Evolutionary conservation across 2,797 vertebrate genomes (phyloP).

Genomic region (Rhyacichthys aspro): DNA sequence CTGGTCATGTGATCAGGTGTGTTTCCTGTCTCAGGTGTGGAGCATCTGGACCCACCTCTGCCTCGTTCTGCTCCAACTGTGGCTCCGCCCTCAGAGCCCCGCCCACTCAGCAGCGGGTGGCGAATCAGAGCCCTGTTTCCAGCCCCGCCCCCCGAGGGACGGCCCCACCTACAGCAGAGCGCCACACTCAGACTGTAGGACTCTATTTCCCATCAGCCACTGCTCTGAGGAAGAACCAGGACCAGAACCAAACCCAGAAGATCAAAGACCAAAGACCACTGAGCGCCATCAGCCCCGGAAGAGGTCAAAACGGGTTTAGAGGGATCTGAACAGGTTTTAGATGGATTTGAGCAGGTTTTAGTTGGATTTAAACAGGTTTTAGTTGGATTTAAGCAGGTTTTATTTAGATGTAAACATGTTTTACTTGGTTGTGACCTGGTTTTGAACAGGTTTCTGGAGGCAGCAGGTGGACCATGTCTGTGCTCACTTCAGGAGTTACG

Average conservation of each 20-base stretch:
- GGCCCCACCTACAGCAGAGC: slow-evolving; percentile 62
- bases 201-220: slow-evolving; percentile 90
- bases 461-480: slow-evolving; percentile 93
- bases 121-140: slow-evolving; percentile 45
- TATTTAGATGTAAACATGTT: too few relatives aligned
- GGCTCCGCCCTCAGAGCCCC: slow-evolving; percentile 78
- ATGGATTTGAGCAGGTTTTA: too few relatives aligned
- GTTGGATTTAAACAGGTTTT: too few relatives aligned
- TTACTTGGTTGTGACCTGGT: not conserved
- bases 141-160: slow-evolving; percentile 27
- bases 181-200: slow-evolving; percentile 87
- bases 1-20: slow-evolving; percentile 52
- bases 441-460: slow-evolving; percentile 89
- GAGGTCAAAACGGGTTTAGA: slow-evolving; percentile 73
- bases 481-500: slow-evolving; percentile 89
- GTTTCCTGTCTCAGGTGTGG: slow-evolving; percentile 84
- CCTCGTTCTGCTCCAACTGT: slow-evolving; percentile 84
- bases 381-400: too few relatives aligned
- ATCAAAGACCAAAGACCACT: slow-evolving; percentile 80
- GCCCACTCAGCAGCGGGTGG: not conserved
- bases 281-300: slow-evolving; percentile 90
- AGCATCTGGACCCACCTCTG: slow-evolving; percentile 76
- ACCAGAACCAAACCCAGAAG: slow-evolving; percentile 74
- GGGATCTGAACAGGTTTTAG: too few relatives aligned
- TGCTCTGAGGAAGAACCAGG: slow-evolving; percentile 69